These are phyloP conservation scores for Epinephelus lanceolatus DNA, from an alignment of 2,113 vertebrate species.

Conservation along the genomic window DNA sequence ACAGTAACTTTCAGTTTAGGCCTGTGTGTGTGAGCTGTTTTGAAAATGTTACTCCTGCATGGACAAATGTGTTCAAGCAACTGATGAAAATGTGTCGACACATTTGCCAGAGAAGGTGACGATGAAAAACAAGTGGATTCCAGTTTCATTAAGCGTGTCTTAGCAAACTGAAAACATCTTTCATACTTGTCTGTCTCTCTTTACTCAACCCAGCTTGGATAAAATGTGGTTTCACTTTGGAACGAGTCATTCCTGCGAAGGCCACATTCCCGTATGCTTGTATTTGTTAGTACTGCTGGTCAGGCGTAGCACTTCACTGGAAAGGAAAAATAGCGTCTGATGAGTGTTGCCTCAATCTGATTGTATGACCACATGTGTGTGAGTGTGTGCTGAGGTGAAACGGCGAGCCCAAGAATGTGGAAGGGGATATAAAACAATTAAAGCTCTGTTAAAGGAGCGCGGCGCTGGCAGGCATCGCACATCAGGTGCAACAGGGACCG, in stretches of 20 bases:
- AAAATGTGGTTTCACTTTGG: constrained; percentile 65
- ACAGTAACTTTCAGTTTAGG: too few relatives aligned
- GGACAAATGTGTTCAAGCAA: too few relatives aligned
- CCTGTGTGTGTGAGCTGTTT: too few relatives aligned
- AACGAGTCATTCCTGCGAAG: constrained; percentile 17
- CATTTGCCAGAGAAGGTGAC: too few relatives aligned
- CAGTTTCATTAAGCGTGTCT: too few relatives aligned
- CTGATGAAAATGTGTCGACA: too few relatives aligned
- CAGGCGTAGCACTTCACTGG: constrained; percentile 38
- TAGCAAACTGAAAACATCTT: not conserved
- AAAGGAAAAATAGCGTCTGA: constrained; percentile 34
- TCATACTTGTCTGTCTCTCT: not conserved
- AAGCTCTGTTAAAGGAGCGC: constrained; percentile 71
- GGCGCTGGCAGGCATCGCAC: constrained; percentile 48
- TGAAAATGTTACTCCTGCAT: too few relatives aligned
- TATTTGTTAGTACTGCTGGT: constrained; percentile 39
- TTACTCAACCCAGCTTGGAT: not conserved
- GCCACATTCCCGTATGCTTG: constrained; percentile 49
- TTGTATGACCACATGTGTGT: constrained; percentile 28
- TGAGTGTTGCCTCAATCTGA: constrained; percentile 31
- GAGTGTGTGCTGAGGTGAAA: constrained; percentile 53
- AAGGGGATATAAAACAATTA: constrained; percentile 74
- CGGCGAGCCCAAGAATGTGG: constrained; percentile 65
- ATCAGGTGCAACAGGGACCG: constrained; percentile 72
- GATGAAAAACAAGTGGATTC: too few relatives aligned